Percentiles rank a stretch among this genome's conserved stretches.
These are phyloP conservation scores for Hirtodrosophila cameraria DNA, from an alignment of 2,888 invertebrate species.

Conservation along the genomic window DNA sequence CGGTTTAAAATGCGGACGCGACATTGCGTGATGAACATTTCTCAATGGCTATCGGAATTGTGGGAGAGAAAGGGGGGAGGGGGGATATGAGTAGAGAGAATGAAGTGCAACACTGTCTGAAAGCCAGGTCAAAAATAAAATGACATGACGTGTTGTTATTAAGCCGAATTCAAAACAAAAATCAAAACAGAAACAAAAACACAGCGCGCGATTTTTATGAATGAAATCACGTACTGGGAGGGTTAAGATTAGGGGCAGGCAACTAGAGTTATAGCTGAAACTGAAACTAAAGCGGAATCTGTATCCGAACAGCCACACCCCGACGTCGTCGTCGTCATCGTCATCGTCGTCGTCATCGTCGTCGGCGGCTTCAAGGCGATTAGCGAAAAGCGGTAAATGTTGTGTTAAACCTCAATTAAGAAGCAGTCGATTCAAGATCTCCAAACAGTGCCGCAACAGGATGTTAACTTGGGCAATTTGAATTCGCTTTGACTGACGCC, in stretches of 20 bases:
- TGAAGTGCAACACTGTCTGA: conserved; percentile 6
- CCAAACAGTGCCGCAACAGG: conserved; percentile 62
- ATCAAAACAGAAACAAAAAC: conserved; percentile 28
- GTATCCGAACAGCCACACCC: conserved; percentile 37
- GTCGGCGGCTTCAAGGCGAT: conserved; percentile 74
- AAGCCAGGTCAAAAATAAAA: conserved; percentile 70
- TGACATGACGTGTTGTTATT: conserved; percentile 81
- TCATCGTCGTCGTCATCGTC: not conserved
- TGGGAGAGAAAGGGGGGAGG: not conserved
- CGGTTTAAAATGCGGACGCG: conserved; percentile 57
- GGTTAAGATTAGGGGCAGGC: conserved; percentile 6
- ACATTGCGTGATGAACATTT: conserved; percentile 80
- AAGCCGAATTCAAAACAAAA: conserved; percentile 63
- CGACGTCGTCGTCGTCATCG: conserved; percentile 11
- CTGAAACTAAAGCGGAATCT: not conserved
- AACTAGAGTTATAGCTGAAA: conserved; percentile 25
- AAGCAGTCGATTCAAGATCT: conserved; percentile 26
- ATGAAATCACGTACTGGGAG: conserved; percentile 66
- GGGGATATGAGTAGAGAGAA: not conserved
- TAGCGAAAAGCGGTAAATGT: conserved; percentile 82
- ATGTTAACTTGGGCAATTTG: conserved; percentile 70
- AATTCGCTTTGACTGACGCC: conserved; percentile 80
- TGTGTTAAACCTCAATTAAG: conserved; percentile 82
- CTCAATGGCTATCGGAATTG: conserved; percentile 53
- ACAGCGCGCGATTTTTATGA: conserved; percentile 62